Evolutionary conservation across 2,113 vertebrate genomes (phyloP), one percentile per base, ranked within the genome.

Genomic region (Oenanthe melanoleuca): DNA sequence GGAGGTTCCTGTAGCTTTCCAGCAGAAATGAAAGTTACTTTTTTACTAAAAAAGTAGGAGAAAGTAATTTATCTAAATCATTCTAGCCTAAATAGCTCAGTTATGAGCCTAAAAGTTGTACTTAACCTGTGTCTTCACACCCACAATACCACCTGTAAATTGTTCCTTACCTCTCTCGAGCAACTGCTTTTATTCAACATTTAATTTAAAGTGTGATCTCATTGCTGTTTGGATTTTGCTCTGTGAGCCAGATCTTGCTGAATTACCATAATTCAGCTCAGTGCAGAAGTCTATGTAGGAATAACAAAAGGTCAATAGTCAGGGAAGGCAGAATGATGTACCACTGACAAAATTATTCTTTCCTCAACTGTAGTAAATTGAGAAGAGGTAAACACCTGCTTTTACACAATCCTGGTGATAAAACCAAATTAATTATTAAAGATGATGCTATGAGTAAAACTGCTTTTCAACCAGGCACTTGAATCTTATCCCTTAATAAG

Each of bases 401-500:
- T 80, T 95, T 74, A 77, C 64, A 64, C 33, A 66, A 11, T n/a
- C 7, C 21, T 74, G n/a, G 47, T 84, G 71, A 80, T 53, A 88
- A 95, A 52, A 34, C 44, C 34, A 25, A 88, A 91, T 95, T 92
- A 79, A 88, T 17, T 92, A 42, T 57, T 92, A 92, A 91, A 57
- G 25, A 82, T 7, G 6, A 69, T 53, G 26, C 31, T 53, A 85
- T 75, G 61, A 85, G 52, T 59, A 70, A n/a, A 92, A 83, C 16
- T 3, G 5, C 18, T 71, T 95, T 91, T 78, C 87, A 87, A 64
- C 6, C n/a, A 92, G 37, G 8, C 37, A 60, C n/a, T 93, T 89
- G 70, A 96, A 90, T 86, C 63, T 73, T 56, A 33, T 82, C 28
- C 67, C 52, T 96, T 92, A 96, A 80, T 92, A 94, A 92, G 31